Evolutionary conservation across 2,888 invertebrate species (phyloP).

Genomic region (Eubasilissa splendida): DNA sequence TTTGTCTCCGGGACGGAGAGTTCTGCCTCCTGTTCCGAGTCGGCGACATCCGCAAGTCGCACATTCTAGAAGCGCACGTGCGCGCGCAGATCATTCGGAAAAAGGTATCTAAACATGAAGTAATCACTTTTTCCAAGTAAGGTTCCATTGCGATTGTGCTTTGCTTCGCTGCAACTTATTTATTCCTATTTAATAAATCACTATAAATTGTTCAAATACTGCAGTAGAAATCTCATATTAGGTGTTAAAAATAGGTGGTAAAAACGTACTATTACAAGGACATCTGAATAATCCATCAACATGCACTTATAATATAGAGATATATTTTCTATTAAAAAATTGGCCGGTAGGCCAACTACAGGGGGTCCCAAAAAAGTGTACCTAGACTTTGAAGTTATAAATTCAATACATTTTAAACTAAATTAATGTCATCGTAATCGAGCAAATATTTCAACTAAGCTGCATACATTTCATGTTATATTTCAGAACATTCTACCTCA

Average conservation of each 20-base stretch:
- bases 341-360: too few species aligned
- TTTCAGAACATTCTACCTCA: too few species aligned
- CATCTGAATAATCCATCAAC: too few species aligned
- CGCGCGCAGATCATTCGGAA: constrained; percentile 94
- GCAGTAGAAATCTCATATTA: not conserved
- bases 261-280: too few species aligned
- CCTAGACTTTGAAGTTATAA: too few species aligned
- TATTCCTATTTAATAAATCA: not conserved
- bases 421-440: too few species aligned
- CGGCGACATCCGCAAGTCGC: constrained; percentile 96
- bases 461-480: too few species aligned
- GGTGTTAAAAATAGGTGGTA: not conserved
- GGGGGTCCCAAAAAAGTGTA: too few species aligned
- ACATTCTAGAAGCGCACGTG: constrained; percentile 97
- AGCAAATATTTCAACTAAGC: too few species aligned
- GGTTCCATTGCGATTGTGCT: not conserved
- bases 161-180: not conserved
- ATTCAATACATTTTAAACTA: too few species aligned
- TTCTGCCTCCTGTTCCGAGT: constrained; percentile 95
- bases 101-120: constrained; percentile 74
- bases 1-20: constrained; percentile 93
- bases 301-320: too few species aligned
- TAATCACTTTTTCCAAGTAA: constrained; percentile 20
- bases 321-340: too few species aligned
- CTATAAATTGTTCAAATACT: not conserved